Evolutionary conservation across 1,140 invertebrate genomes (phyloP).

Genomic region (Eumeta japonica): DNA sequence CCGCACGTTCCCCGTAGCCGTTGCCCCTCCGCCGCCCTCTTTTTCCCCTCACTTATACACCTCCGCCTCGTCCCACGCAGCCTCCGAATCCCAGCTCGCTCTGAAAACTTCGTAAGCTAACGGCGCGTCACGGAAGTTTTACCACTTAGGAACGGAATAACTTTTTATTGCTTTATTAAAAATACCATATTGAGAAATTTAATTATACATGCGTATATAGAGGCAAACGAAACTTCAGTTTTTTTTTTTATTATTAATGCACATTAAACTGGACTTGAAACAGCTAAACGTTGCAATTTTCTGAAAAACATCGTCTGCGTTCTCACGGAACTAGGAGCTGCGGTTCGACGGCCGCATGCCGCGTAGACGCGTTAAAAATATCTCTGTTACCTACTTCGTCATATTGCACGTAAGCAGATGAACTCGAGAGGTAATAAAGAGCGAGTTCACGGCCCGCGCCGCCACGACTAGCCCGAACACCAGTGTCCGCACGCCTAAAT

Average conservation of each 20-base stretch:
- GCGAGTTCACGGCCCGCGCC: slow-evolving; percentile 45
- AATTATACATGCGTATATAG: neutral
- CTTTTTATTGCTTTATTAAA: neutral
- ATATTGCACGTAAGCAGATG: slow-evolving; percentile 33
- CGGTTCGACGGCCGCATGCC: too few relatives aligned
- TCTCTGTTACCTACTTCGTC: neutral
- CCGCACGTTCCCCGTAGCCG: slow-evolving; percentile 7
- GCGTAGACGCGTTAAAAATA: neutral
- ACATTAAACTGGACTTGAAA: neutral
- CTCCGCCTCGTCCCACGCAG: neutral
- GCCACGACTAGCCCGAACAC: slow-evolving; percentile 20
- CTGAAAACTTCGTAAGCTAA: neutral
- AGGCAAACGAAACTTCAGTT: too few relatives aligned
- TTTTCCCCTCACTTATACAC: neutral
- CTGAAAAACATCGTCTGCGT: too few relatives aligned
- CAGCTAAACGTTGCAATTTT: neutral
- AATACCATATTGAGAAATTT: neutral
- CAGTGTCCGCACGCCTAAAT: neutral
- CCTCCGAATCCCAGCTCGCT: neutral
- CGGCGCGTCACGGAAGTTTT: neutral
- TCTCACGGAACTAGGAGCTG: too few relatives aligned
- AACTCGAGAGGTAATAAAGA: slow-evolving; percentile 43
- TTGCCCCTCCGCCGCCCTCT: slow-evolving; percentile 11
- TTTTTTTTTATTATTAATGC: neutral
- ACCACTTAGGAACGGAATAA: neutral